A percentile compares a stretch with the other conserved stretches of the same genome.
phyloP scores from a whole-genome alignment of 2,113 vertebrate genomes.

The Psittacus erithacus region DNA sequence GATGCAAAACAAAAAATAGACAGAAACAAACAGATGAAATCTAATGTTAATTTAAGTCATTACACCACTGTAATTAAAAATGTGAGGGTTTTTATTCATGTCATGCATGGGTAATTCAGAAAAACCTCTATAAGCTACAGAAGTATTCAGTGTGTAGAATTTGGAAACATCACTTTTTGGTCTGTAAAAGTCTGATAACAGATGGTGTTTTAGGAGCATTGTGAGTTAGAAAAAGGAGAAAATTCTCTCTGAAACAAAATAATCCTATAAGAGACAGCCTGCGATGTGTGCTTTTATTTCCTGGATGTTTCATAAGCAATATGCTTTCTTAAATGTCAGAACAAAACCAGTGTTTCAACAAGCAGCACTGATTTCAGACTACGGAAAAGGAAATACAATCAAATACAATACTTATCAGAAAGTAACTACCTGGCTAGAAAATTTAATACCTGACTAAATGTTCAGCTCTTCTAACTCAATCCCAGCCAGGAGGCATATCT shows the following conservation, averaged over 20 bases:
- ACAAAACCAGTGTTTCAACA: not conserved
- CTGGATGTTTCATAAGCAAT: not conserved
- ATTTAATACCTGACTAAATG: not conserved
- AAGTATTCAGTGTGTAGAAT: not conserved
- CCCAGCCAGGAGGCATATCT: not conserved
- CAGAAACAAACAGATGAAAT: constrained; percentile 1
- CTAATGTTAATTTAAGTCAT: constrained; percentile 23
- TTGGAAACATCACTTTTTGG: not conserved
- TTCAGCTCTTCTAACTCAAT: not conserved
- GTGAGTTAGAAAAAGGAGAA: not conserved
- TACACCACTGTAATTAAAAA: constrained; percentile 29
- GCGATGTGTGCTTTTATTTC: not conserved
- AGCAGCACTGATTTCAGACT: not conserved
- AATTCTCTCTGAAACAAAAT: not conserved
- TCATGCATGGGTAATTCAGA: not conserved
- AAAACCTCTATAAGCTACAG: not conserved
- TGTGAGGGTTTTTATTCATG: not conserved
- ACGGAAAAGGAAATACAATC: not conserved
- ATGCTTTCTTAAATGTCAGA: not conserved
- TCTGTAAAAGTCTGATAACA: not conserved
- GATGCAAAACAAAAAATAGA: not conserved
- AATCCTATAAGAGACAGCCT: not conserved
- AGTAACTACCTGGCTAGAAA: not conserved
- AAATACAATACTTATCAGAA: not conserved
- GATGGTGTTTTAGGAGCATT: not conserved